Evolutionary conservation across 2,888 invertebrate species (phyloP), one percentile per base, ranked within the genome.

Genomic region (Drosophila monieri): DNA sequence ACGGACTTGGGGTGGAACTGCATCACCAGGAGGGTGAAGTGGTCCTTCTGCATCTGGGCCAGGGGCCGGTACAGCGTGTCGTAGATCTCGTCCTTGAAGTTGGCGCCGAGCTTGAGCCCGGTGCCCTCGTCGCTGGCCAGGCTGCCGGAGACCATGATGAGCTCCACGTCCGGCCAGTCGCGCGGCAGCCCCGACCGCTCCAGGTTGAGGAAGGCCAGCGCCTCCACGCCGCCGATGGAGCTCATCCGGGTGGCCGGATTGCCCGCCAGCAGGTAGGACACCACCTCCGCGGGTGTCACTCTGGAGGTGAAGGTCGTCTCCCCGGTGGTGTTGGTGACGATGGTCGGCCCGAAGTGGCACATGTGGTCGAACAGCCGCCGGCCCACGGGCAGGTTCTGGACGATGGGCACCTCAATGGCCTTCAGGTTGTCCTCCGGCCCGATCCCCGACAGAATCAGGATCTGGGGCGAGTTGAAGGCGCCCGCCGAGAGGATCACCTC

Each of bases 401-500:
- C 78, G 0, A 95, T 90, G 0, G 94, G 93, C 62, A 95, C 93
- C 0, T 92, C 93, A 5, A 93, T 89, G 3, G 92, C 91, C 15
- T 90, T 85, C 0, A 95, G 90, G 78, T 95, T 92, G 49, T 93
- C 88, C 61, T 85, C 91, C 0, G 94, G 94, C 1, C 94, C 94
- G 8, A 94, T 88, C 0, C 97, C 97, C 5, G 97, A 97, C 3
- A 98, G 90, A 96, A 98, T 96, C 8, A 98, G 93, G 2, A 98
- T 89, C 90, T 98, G 98, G 0, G 98, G 97, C 0, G 97, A 96
- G 84, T 96, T 96, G 71, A 98, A 95, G 1, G 97, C 94, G 0
- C 98, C 98, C 2, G 96, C 97, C 15, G 96, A 95, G n/a, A 98
- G 85, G 54, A 98, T 95, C 0, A 98, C 95, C 92, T 97, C 97